Conservation (phyloP, 2,888 invertebrate species). For the Chymomyza procnemis region DNA sequence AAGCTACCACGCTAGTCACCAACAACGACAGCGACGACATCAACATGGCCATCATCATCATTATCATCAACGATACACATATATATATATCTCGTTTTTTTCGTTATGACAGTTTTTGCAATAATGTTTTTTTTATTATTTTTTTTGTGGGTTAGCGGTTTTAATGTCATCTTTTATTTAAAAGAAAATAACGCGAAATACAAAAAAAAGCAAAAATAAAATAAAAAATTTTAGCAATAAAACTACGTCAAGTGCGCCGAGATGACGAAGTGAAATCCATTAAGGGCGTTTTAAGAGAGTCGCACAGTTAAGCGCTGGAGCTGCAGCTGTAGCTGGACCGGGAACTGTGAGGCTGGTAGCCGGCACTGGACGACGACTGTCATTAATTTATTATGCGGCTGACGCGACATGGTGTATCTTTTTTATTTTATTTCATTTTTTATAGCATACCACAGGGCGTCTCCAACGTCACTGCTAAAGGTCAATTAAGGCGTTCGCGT, state of each 20-base stretch:
- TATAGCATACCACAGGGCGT: conserved; percentile 35
- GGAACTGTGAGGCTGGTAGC: too few species aligned
- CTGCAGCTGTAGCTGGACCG: neutral
- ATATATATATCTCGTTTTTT: conserved; percentile 2
- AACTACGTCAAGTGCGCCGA: conserved; percentile 19
- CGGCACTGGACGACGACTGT: conserved; percentile 5
- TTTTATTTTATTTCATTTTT: conserved; percentile 5
- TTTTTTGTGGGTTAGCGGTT: neutral
- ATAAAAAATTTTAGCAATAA: neutral
- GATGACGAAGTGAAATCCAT: conserved; percentile 63
- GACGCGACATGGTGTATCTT: conserved; percentile 16
- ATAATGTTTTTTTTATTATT: neutral
- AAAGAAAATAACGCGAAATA: neutral
- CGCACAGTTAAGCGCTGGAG: neutral
- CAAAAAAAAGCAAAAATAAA: too few species aligned
- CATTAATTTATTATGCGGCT: conserved; percentile 46
- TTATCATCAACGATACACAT: conserved; percentile 7
- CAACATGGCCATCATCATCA: neutral
- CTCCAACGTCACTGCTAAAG: conserved; percentile 43
- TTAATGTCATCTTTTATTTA: conserved; percentile 4
- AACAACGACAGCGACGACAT: neutral
- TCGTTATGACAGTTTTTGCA: neutral
- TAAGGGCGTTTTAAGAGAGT: conserved; percentile 17
- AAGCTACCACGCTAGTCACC: conserved; percentile 25
- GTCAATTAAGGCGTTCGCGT: conserved; percentile 59